phyloP scores from a whole-genome alignment of 2,113 vertebrate genomes.

The Elephas maximus region DNA sequence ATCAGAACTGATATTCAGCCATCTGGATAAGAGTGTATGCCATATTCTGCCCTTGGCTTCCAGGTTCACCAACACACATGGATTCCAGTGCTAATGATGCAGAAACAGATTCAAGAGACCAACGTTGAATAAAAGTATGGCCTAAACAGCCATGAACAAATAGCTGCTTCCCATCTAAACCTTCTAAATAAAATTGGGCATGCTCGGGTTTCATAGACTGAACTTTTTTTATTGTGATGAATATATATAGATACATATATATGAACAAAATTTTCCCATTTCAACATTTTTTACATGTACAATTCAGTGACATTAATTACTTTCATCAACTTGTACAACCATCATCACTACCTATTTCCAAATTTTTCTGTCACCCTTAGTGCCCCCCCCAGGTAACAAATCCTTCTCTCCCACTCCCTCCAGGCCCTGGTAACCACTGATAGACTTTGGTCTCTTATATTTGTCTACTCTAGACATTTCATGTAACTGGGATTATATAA shows the following conservation, averaged over 20 bases:
- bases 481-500: too few relatives aligned
- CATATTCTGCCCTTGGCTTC: neutral
- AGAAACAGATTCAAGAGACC: neutral
- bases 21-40: neutral
- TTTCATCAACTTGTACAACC: too few relatives aligned
- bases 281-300: neutral
- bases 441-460: too few relatives aligned
- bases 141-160: neutral
- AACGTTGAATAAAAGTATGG: neutral
- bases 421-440: too few relatives aligned
- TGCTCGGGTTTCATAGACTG: conserved; percentile 11
- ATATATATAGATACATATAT: neutral
- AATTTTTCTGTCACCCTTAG: too few relatives aligned
- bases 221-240: neutral
- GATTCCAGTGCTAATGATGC: neutral
- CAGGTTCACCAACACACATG: neutral
- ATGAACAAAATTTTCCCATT: neutral
- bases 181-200: neutral
- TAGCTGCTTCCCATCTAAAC: neutral
- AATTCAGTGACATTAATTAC: too few relatives aligned
- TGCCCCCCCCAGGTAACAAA: too few relatives aligned
- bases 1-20: neutral
- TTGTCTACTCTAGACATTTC: too few relatives aligned
- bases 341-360: too few relatives aligned
- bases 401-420: too few relatives aligned